Conservation (phyloP, 2,113 vertebrate genomes). For the Anoplopoma fimbria region DNA sequence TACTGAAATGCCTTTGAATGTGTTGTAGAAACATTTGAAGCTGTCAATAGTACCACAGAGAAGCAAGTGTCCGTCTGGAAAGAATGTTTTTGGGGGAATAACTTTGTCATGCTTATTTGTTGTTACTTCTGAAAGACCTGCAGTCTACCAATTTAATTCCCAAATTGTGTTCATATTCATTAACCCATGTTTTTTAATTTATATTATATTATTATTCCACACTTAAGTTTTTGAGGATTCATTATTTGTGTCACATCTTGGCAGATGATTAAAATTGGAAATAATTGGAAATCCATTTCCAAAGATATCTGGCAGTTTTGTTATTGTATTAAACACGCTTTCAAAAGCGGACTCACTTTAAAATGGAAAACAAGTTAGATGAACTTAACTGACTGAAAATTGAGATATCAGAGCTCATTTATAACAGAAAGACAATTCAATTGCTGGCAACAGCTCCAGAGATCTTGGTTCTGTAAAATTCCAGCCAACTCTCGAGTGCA, state of each 20-base stretch:
- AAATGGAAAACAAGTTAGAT: not conserved
- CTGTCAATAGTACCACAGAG: not conserved
- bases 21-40: not conserved
- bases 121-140: not conserved
- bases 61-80: not conserved
- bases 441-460: not conserved
- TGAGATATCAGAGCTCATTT: not conserved
- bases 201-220: not conserved
- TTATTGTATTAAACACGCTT: not conserved
- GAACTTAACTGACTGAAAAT: not conserved
- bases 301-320: not conserved
- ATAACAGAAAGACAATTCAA: not conserved
- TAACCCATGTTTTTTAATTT: not conserved
- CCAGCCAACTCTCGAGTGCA: not conserved
- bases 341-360: not conserved
- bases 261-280: not conserved
- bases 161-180: not conserved
- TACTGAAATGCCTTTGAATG: not conserved
- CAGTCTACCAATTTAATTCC: not conserved
- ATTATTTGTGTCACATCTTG: not conserved
- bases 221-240: not conserved
- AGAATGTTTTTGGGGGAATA: not conserved
- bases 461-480: not conserved
- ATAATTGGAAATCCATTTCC: too few species aligned
- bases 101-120: constrained; percentile 4